These are phyloP conservation scores for Andrena flavipes DNA, from an alignment of 2,888 invertebrate species.

Conservation along the genomic window DNA sequence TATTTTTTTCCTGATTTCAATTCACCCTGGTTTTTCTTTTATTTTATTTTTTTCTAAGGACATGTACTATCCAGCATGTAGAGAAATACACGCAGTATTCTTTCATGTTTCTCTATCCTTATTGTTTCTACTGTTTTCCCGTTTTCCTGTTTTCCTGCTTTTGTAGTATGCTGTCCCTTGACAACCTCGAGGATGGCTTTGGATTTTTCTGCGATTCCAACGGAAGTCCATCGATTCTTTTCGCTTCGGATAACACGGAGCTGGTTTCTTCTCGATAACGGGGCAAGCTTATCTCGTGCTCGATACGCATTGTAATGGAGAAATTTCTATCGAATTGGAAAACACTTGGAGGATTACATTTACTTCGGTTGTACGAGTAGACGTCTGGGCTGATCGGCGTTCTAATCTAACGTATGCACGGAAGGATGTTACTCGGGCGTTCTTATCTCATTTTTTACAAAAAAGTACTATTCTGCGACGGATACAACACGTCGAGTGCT, in stretches of 20 bases:
- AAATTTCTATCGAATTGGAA: background rate
- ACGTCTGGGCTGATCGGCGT: background rate
- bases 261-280: background rate
- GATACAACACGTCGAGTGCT: slow-evolving; percentile 50
- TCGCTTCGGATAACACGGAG: background rate
- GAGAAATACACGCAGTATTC: slow-evolving; percentile 63
- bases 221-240: background rate
- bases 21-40: slow-evolving; percentile 37
- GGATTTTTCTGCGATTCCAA: slow-evolving; percentile 4
- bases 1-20: slow-evolving; percentile 63
- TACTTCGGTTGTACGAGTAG: background rate
- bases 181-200: slow-evolving; percentile 13
- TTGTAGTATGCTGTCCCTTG: background rate
- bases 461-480: slow-evolving; percentile 66
- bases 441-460: slow-evolving; percentile 59
- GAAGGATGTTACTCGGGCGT: slow-evolving; percentile 51
- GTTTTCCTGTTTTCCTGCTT: no score
- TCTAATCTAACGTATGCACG: slow-evolving; percentile 32
- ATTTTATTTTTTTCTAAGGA: slow-evolving; percentile 47
- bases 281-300: background rate
- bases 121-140: slow-evolving; percentile 20
- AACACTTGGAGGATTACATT: background rate
- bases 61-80: slow-evolving; percentile 60
- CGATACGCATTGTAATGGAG: background rate
- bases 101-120: slow-evolving; percentile 48